Conservation (phyloP, 1,140 invertebrate genomes). For the Zaprionus nigranus region DNA sequence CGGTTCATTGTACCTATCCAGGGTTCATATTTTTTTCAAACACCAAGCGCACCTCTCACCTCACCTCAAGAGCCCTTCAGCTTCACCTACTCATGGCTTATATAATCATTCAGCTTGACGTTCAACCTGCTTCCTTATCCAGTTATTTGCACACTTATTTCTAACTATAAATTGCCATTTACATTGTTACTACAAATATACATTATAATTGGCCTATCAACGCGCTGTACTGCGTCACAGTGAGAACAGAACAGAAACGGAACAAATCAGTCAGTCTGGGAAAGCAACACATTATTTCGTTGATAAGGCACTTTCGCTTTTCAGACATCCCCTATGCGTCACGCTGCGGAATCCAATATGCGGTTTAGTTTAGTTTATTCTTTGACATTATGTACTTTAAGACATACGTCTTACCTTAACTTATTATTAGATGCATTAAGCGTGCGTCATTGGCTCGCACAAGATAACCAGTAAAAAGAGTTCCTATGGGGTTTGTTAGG, state of each 20-base stretch:
- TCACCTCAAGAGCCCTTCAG: not conserved
- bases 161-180: not conserved
- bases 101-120: slow-evolving; percentile 5
- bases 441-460: not conserved
- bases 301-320: slow-evolving; percentile 38
- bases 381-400: slow-evolving; percentile 11
- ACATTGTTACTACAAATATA: not conserved
- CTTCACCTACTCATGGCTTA: slow-evolving; percentile 1
- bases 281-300: not conserved
- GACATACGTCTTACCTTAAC: slow-evolving; percentile 18
- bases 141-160: not conserved
- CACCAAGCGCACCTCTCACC: slow-evolving; percentile 22
- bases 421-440: not conserved
- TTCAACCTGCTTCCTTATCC: not conserved
- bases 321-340: slow-evolving; percentile 41
- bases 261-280: not conserved
- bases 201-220: not conserved
- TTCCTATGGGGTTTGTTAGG: slow-evolving; percentile 8
- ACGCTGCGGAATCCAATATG: slow-evolving; percentile 53
- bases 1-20: slow-evolving; percentile 76
- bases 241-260: slow-evolving; percentile 8
- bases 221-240: not conserved
- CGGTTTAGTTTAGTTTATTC: not conserved
- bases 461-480: not conserved
- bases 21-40: slow-evolving; percentile 26